Percentiles rank a stretch among this genome's conserved stretches.
Evolutionary conservation across 2,113 vertebrate genomes (phyloP).

Genomic region (Pseudois nayaur): DNA sequence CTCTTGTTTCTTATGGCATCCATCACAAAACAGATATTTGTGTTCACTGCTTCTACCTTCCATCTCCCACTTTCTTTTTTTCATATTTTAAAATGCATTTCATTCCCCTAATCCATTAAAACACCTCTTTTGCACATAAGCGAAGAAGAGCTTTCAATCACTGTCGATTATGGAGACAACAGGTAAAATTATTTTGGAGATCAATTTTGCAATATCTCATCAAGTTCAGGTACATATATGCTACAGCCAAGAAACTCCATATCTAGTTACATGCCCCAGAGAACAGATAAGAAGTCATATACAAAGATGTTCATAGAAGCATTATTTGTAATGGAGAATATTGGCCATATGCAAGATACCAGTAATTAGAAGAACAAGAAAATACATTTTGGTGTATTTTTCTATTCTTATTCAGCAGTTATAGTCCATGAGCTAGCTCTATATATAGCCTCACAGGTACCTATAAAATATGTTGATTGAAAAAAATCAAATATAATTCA

Average conservation of each 20-base stretch:
- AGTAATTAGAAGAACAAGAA: neutral
- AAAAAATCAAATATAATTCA: neutral
- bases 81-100: neutral
- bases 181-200: neutral
- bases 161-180: neutral
- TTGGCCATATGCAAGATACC: neutral
- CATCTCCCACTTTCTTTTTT: neutral
- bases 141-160: neutral
- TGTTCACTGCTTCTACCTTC: neutral
- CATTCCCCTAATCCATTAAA: neutral
- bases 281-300: neutral
- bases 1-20: neutral
- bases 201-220: neutral
- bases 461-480: neutral
- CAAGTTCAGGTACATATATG: neutral
- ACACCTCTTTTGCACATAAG: neutral
- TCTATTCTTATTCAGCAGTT: neutral
- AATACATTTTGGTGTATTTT: neutral
- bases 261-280: neutral
- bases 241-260: neutral
- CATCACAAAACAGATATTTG: neutral
- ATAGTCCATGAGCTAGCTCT: neutral
- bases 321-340: neutral
- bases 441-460: neutral
- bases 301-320: neutral